A percentile compares a stretch with the other conserved stretches of the same genome.
phyloP scores from a whole-genome alignment of 2,797 vertebrate genomes.

The Moxostoma hubbsi region DNA sequence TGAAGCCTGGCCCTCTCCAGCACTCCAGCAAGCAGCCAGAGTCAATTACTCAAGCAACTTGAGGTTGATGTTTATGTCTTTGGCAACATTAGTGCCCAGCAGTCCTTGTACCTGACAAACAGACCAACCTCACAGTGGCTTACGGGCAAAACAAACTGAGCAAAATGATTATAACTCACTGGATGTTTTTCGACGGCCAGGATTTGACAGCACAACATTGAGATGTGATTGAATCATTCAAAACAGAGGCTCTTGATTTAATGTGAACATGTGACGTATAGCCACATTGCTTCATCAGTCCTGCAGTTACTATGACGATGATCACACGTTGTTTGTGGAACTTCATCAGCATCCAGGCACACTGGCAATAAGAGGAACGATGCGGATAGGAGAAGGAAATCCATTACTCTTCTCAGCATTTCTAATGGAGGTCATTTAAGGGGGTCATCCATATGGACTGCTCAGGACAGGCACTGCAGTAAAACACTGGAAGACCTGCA shows the following conservation, averaged over 20 bases:
- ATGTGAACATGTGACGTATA: conserved; percentile 36
- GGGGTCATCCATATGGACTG: conserved; percentile 70
- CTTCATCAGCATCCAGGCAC: conserved; percentile 45
- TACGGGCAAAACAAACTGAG: conserved; percentile 17
- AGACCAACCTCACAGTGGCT: conserved; percentile 7
- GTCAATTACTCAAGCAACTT: conserved; percentile 51
- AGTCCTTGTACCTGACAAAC: conserved; percentile 33
- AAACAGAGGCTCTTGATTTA: background rate
- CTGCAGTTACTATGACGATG: conserved; percentile 34
- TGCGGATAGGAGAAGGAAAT: conserved; percentile 66
- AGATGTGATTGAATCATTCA: conserved; percentile 20
- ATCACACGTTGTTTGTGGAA: conserved; percentile 25
- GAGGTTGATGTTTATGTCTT: conserved; percentile 24
- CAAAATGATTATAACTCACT: conserved; percentile 14
- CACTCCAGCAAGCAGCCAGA: conserved; percentile 43
- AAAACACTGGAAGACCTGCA: conserved; percentile 65
- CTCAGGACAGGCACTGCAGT: conserved; percentile 55
- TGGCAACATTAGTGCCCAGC: conserved; percentile 29
- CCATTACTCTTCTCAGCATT: conserved; percentile 71
- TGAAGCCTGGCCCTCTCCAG: conserved; percentile 60
- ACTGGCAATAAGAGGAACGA: conserved; percentile 31
- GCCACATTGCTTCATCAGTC: conserved; percentile 41
- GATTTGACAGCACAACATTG: conserved; percentile 43
- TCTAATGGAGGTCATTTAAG: conserved; percentile 66
- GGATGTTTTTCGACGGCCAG: conserved; percentile 14